Conservation (phyloP, 2,888 invertebrate species). For the Drosophila rellima region DNA sequence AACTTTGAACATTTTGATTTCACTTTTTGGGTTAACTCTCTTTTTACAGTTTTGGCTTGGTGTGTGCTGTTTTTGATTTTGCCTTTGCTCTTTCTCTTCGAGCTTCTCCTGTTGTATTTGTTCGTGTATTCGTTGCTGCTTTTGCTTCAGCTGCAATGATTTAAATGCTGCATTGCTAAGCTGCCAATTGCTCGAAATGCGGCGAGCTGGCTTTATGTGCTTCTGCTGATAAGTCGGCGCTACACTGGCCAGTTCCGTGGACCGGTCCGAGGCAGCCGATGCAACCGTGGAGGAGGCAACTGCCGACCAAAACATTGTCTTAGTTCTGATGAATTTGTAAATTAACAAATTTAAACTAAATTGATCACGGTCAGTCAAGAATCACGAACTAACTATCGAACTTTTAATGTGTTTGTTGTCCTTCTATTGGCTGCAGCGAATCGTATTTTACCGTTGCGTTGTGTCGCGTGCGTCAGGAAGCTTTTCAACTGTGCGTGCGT, state of each 20-base stretch:
- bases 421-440: neutral
- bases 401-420: neutral
- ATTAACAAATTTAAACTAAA: neutral
- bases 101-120: neutral
- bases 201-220: conserved; percentile 48
- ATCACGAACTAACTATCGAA: neutral
- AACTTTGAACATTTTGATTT: conserved; percentile 51
- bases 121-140: neutral
- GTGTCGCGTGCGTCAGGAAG: neutral
- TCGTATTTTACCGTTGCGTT: neutral
- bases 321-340: neutral
- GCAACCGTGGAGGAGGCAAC: conserved; percentile 58
- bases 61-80: neutral
- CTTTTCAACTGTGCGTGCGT: neutral
- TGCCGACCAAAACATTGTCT: conserved; percentile 59
- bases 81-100: neutral
- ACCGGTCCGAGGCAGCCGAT: conserved; percentile 17
- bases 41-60: conserved; percentile 22
- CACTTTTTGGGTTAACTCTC: conserved; percentile 50
- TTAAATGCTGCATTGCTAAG: conserved; percentile 53
- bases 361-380: neutral
- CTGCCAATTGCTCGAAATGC: conserved; percentile 50
- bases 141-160: neutral
- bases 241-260: conserved; percentile 49
- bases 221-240: conserved; percentile 56